phyloP scores from a whole-genome alignment of 2,888 invertebrate species.

The Pristionchus mayeri region DNA sequence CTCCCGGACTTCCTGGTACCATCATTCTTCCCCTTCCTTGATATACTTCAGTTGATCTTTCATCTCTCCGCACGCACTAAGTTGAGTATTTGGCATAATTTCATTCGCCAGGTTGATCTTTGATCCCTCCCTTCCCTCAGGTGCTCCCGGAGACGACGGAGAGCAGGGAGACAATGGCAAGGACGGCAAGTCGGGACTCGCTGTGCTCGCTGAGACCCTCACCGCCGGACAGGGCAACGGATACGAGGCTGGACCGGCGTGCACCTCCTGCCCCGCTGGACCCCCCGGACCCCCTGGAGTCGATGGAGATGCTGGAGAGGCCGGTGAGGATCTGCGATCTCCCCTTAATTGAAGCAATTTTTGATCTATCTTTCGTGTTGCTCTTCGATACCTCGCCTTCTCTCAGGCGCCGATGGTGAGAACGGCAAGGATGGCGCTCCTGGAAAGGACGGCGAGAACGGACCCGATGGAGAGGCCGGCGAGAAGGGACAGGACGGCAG shows the following conservation, averaged over 20 bases:
- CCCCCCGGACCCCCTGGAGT: constrained; percentile 41
- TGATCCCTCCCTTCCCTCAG: not conserved
- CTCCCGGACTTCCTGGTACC: constrained; percentile 44
- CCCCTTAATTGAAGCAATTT: too few relatives aligned
- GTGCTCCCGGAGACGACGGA: constrained; percentile 47
- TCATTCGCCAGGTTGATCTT: not conserved
- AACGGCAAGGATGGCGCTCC: constrained; percentile 32
- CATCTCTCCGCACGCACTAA: too few relatives aligned
- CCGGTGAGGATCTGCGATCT: too few relatives aligned
- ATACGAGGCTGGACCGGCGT: constrained; percentile 1
- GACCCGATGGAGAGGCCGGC: not conserved
- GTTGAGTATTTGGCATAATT: too few relatives aligned
- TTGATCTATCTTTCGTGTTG: too few relatives aligned
- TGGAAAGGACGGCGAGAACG: constrained; percentile 24
- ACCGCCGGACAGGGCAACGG: constrained; percentile 9
- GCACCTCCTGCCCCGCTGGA: constrained; percentile 46
- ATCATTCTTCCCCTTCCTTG: too few relatives aligned
- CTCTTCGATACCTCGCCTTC: too few relatives aligned
- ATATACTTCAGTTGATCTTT: not conserved
- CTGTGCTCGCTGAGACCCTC: constrained; percentile 41
- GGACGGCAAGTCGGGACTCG: constrained; percentile 38
- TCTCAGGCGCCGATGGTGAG: too few relatives aligned
- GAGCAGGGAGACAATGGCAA: constrained; percentile 39
- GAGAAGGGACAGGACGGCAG: constrained; percentile 16
- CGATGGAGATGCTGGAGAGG: constrained; percentile 32